Evolutionary conservation across 2,113 vertebrate species (phyloP), one percentile per base, ranked within the genome.

Genomic region (Burhinus bistriatus): DNA sequence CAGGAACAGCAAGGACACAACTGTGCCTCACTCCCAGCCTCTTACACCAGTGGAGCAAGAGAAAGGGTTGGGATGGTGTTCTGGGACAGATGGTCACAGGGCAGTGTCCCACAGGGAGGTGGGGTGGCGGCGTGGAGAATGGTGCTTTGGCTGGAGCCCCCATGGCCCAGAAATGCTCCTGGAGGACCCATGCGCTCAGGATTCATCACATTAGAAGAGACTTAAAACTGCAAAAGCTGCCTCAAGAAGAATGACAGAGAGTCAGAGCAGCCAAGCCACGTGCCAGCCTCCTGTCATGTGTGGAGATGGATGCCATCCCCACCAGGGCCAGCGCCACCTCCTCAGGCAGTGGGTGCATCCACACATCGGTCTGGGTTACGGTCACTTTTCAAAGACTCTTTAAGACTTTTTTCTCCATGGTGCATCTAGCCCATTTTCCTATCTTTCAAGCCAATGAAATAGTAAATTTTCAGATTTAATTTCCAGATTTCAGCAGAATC

Each of bases 321-420:
- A 7, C 10, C 32, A 5, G 19, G 61, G 61, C 40, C 81, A 38
- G 45, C 2, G 8, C 47, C 4, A 5, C 26, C 25, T 5, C 57
- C 30, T 18, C 0, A 0, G 51, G 55, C 78, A 44, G 21, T 0
- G 9, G 62, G 18, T 10, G 3, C 89, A 42, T 18, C 58, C 40
- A 9, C 0, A 20, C 7, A 1, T 18, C 0, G 0, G 1, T 0
- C 69, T 25, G 40, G 27, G 52, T 34, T 55, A 30, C 0, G 0
- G 38, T 7, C 52, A 11, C 55, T 86, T 38, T 11, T 11, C 83
- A 70, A 77, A 40, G 16, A 11, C 4, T 29, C 27, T 29, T 25
- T 2, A 15, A 15, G 36, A 2, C 29, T 73, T 30, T 87, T 59
- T 42, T 32, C 62, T 66, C 25, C 7, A 3, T 6, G 36, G 40